phyloP scores from a whole-genome alignment of 2,888 invertebrate genomes.

The Parnassius smintheus region DNA sequence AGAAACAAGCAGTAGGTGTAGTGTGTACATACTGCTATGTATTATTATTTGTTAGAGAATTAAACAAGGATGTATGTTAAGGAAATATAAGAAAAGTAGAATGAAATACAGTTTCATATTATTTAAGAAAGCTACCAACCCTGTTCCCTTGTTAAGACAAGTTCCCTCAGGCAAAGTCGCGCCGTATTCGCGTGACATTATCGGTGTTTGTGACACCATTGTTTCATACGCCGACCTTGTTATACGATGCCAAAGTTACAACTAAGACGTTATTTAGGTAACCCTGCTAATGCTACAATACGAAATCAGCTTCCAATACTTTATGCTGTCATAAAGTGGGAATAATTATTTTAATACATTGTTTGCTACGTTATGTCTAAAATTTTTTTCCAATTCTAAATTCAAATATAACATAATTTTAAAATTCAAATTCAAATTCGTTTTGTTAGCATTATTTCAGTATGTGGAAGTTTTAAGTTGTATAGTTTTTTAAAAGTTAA shows the following conservation, averaged over 20 bases:
- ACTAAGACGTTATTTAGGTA: slow-evolving; percentile 11
- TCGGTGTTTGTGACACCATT: slow-evolving; percentile 54
- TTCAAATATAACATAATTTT: too few relatives aligned
- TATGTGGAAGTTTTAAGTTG: too few relatives aligned
- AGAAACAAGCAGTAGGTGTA: too few relatives aligned
- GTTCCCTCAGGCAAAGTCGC: slow-evolving; percentile 47
- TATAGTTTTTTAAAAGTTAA: too few relatives aligned
- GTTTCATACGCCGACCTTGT: slow-evolving; percentile 50
- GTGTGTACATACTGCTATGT: too few relatives aligned
- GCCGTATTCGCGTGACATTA: slow-evolving; percentile 61
- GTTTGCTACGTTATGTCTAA: too few relatives aligned
- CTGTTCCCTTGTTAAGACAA: slow-evolving; percentile 35
- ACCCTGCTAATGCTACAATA: slow-evolving; percentile 9
- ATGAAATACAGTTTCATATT: too few relatives aligned
- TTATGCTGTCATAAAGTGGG: background rate
- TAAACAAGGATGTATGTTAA: background rate
- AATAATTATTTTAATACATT: slow-evolving; percentile 11
- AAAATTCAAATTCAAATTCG: too few relatives aligned
- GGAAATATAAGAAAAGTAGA: background rate
- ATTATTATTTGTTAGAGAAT: background rate
- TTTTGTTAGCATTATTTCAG: too few relatives aligned
- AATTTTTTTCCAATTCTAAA: too few relatives aligned
- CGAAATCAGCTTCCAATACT: slow-evolving; percentile 1
- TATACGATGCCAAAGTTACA: slow-evolving; percentile 31
- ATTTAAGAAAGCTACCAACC: slow-evolving; percentile 3